Base-by-base conservation (phyloP, 2,888 invertebrate genomes). In the Tinea semifulvella region DNA sequence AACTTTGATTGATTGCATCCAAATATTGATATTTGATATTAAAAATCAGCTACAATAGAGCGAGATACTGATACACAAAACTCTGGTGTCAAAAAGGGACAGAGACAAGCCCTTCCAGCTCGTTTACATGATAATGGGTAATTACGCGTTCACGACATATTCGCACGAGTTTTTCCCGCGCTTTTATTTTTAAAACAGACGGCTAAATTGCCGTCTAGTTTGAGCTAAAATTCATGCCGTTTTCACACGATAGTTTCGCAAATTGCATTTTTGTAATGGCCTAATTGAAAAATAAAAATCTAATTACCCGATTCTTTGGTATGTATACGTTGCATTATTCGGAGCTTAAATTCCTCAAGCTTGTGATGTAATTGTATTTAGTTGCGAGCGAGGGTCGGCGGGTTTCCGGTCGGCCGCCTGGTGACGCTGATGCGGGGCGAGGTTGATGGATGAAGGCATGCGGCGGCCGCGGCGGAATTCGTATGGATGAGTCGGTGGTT, bases 1-100 rank as follows among this genome's bases (percentile, higher is more conserved):
- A 77, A 74, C 68, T 75, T 73, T 79, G 77, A 80, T 79, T 75
- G 76, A 80, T 77, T 68, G 73, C 68, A 70, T 76, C 71, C 68
- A 76, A 77, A 76, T 76, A 77, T 77, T 77, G 74, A 75, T 73
- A 68, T 74, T 69, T 68, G 64, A 69, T 71, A 68, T 70, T 68
- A 62, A 66, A 43, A 66, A 59, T 61, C 58, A 60, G 53, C 53
- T 57, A 58, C 55, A 54, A 43, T 47, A 48, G 53, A 48, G 52
- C 46, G 60, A 67, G 52, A 53, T 61, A 65, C 49, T 47, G 52
- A 52, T 42, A 50, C 50, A 60, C 53, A 52, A 40, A 43, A 47
- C 51, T 47, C 47, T 31, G 25, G 46, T 19, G 42, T 45, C 55
- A 50, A 49, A 44, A 53, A 58, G 51, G 53, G 49, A 51, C 62